A percentile compares a stretch with the other conserved stretches of the same genome.
Conservation (phyloP, 2,888 invertebrate genomes). For the Protonemura montana region DNA sequence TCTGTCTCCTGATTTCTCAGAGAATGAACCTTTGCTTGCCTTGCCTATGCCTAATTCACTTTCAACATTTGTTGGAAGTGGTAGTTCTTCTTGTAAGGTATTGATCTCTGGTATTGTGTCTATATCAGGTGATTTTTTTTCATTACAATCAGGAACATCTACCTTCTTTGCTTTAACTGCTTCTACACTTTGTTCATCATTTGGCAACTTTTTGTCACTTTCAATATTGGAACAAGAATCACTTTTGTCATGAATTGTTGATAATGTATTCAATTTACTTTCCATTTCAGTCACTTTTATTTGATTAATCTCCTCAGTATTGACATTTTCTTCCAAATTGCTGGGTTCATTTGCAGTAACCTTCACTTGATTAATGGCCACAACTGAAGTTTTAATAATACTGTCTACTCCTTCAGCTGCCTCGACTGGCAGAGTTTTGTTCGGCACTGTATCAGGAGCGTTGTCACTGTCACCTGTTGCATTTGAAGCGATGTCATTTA, state of each 20-base stretch:
- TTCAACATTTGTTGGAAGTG: neutral
- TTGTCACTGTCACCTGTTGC: neutral
- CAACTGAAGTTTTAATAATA: neutral
- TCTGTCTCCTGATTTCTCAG: neutral
- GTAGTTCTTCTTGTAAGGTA: neutral
- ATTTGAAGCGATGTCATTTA: neutral
- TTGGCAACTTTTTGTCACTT: neutral
- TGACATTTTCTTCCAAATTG: neutral
- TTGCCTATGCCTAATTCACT: neutral
- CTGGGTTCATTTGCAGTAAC: neutral
- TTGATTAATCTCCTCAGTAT: neutral
- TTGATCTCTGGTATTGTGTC: neutral
- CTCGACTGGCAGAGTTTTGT: neutral
- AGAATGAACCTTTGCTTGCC: neutral
- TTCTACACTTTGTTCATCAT: neutral
- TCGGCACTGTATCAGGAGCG: neutral
- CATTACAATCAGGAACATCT: neutral
- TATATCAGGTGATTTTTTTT: neutral
- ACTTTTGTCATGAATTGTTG: slow-evolving; percentile 7
- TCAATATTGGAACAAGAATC: neutral
- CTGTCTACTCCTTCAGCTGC: neutral
- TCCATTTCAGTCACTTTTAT: neutral
- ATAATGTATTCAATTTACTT: neutral
- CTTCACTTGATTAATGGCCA: neutral
- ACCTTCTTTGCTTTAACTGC: neutral